Evolutionary conservation across 2,888 invertebrate species (phyloP).

Genomic region (Mythimna albipuncta): DNA sequence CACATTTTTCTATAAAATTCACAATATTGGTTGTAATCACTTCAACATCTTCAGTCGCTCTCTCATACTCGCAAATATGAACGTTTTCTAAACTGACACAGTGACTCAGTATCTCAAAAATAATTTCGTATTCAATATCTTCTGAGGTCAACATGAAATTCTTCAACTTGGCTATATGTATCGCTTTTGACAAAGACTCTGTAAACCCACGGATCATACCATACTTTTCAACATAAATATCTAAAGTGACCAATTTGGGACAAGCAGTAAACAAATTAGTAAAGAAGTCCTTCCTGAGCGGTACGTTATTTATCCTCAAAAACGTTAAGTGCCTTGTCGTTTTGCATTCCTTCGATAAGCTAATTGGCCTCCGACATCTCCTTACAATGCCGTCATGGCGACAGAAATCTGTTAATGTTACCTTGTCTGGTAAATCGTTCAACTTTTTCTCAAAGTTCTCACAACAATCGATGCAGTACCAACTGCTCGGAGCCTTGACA

Average conservation of each 20-base stretch:
- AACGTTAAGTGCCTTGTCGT: conserved; percentile 66
- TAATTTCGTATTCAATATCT: conserved; percentile 68
- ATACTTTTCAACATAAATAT: conserved; percentile 68
- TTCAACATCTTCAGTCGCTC: conserved; percentile 52
- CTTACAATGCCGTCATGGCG: conserved; percentile 65
- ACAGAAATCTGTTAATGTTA: conserved; percentile 73
- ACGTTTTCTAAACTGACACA: conserved; percentile 71
- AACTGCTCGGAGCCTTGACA: conserved; percentile 63
- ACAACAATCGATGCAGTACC: conserved; percentile 74
- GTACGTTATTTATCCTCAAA: conserved; percentile 70
- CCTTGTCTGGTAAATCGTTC: conserved; percentile 64
- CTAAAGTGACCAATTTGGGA: conserved; percentile 67
- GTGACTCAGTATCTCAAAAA: conserved; percentile 67
- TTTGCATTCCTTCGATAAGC: conserved; percentile 58
- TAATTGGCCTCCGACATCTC: conserved; percentile 62
- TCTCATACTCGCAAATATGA: conserved; percentile 72
- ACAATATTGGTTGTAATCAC: conserved; percentile 51
- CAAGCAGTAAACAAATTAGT: conserved; percentile 66
- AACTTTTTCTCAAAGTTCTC: conserved; percentile 66
- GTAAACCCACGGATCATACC: conserved; percentile 61
- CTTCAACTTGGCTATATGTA: conserved; percentile 66
- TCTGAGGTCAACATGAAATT: conserved; percentile 72
- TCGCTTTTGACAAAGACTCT: conserved; percentile 60
- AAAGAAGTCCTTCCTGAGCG: conserved; percentile 67
- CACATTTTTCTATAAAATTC: conserved; percentile 64